phyloP scores from a whole-genome alignment of 1,140 invertebrate species.

The Anoplophora glabripennis region DNA sequence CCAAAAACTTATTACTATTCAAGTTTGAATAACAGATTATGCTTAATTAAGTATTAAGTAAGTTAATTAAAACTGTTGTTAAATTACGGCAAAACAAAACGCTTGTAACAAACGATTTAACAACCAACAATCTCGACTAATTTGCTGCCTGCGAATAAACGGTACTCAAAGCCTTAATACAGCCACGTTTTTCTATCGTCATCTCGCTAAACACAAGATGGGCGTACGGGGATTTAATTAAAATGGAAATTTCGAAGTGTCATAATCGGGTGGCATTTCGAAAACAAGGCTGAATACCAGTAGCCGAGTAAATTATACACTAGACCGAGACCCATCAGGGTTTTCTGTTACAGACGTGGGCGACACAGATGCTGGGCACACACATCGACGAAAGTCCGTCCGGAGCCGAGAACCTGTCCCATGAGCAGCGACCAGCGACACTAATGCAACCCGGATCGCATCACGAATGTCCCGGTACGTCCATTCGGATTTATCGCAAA shows the following conservation, averaged over 20 bases:
- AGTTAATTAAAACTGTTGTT: too few species aligned
- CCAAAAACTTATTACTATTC: too few species aligned
- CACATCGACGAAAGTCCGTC: too few species aligned
- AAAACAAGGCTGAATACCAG: conserved; percentile 20
- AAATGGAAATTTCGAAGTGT: conserved; percentile 10
- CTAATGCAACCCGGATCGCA: conserved; percentile 6
- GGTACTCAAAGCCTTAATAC: too few species aligned
- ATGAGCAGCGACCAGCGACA: conserved; percentile 5
- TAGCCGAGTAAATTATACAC: conserved; percentile 25
- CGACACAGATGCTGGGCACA: conserved; percentile 2
- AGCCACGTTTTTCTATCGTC: background rate
- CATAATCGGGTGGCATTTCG: conserved; percentile 6
- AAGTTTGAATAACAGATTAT: too few species aligned
- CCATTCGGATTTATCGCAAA: conserved; percentile 1
- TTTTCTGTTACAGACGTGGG: conserved; percentile 27
- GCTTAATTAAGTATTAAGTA: too few species aligned
- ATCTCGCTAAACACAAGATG: background rate
- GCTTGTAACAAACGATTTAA: too few species aligned
- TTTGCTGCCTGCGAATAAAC: too few species aligned
- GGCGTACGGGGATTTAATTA: conserved; percentile 6
- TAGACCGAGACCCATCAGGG: conserved; percentile 17
- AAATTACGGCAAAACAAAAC: too few species aligned
- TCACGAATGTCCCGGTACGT: background rate
- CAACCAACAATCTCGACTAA: too few species aligned
- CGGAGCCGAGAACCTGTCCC: conserved; percentile 8